Conservation (phyloP, 2,113 vertebrate genomes). For the Gila orcuttii region DNA sequence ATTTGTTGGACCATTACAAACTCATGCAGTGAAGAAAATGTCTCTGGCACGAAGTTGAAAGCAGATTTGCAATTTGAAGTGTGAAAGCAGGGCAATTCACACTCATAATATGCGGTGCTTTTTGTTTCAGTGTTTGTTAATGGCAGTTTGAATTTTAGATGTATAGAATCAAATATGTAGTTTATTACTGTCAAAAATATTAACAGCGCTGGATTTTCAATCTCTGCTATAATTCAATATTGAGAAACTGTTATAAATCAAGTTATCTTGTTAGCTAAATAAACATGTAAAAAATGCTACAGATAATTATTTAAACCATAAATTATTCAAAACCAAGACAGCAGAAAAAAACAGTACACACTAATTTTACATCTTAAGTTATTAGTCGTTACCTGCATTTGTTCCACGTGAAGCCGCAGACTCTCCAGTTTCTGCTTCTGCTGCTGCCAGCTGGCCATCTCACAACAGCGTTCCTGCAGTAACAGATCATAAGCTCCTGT, state of each 20-base stretch:
- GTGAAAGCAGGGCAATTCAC: background rate
- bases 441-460: slow-evolving; percentile 86
- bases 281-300: background rate
- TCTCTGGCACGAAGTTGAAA: background rate
- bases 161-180: background rate
- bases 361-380: background rate
- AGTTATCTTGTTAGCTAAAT: background rate
- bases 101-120: background rate
- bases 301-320: background rate
- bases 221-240: background rate
- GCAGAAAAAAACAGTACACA: background rate
- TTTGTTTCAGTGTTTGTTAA: background rate
- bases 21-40: background rate
- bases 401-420: slow-evolving; percentile 86
- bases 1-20: background rate
- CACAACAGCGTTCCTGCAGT: slow-evolving; percentile 77
- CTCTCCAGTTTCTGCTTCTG: slow-evolving; percentile 84
- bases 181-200: background rate
- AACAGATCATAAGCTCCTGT: slow-evolving; percentile 71
- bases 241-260: background rate
- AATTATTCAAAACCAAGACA: background rate
- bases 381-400: slow-evolving; percentile 84
- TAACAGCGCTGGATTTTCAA: background rate
- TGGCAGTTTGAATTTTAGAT: background rate
- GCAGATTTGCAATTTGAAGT: background rate